These are phyloP conservation scores for Choreutis nemorana DNA, from an alignment of 2,888 invertebrate genomes.

Conservation along the genomic window DNA sequence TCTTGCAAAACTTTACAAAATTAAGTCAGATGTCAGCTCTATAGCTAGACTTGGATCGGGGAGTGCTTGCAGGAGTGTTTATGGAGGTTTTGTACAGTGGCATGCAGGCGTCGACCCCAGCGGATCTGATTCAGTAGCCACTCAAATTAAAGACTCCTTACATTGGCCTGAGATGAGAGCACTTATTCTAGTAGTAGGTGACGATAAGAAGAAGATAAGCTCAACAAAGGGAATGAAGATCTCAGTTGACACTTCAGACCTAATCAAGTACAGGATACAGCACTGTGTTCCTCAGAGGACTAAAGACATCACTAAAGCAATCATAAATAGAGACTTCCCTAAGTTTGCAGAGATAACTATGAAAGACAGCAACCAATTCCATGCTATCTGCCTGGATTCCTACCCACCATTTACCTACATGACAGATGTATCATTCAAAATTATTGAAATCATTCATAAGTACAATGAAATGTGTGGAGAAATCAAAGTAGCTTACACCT, in stretches of 20 bases:
- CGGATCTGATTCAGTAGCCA: slow-evolving; percentile 81
- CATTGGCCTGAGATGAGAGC: slow-evolving; percentile 94
- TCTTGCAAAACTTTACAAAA: slow-evolving; percentile 77
- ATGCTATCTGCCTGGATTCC: slow-evolving; percentile 92
- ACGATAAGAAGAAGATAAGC: slow-evolving; percentile 81
- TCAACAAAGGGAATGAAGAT: slow-evolving; percentile 92
- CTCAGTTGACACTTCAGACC: slow-evolving; percentile 80
- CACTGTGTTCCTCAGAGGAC: slow-evolving; percentile 78
- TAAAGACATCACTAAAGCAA: slow-evolving; percentile 56
- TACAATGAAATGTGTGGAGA: slow-evolving; percentile 78
- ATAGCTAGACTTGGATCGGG: slow-evolving; percentile 92
- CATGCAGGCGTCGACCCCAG: slow-evolving; percentile 70
- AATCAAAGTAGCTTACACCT: slow-evolving; percentile 90
- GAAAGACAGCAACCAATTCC: slow-evolving; percentile 97
- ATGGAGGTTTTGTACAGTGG: slow-evolving; percentile 97
- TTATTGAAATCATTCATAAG: slow-evolving; percentile 81
- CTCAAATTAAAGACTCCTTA: slow-evolving; percentile 72
- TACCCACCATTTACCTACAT: slow-evolving; percentile 94
- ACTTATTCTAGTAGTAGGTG: slow-evolving; percentile 88
- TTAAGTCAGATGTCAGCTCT: slow-evolving; percentile 76
- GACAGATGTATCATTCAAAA: slow-evolving; percentile 85
- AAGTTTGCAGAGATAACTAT: slow-evolving; percentile 94
- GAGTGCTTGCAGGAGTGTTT: slow-evolving; percentile 94
- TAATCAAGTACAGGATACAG: slow-evolving; percentile 78
- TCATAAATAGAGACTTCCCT: slow-evolving; percentile 76